phyloP scores from a whole-genome alignment of 2,888 invertebrate genomes.

The Corythucha ciliata region DNA sequence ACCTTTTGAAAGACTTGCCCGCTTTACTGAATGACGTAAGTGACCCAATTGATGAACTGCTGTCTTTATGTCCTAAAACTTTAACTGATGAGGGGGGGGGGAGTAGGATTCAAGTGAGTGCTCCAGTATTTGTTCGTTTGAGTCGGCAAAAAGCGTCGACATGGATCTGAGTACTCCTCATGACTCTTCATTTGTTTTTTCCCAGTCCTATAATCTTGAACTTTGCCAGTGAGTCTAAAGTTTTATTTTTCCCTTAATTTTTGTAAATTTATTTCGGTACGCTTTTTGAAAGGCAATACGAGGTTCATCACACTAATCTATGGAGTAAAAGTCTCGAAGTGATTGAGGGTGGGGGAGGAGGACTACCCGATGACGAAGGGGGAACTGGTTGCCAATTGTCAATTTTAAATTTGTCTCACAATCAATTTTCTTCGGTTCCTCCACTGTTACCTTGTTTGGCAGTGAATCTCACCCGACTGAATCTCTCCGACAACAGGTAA shows the following conservation, averaged over 20 bases:
- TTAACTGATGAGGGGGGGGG: neutral
- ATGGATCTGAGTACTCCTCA: slow-evolving; percentile 30
- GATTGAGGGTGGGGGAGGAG: slow-evolving; percentile 56
- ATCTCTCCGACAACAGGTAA: slow-evolving; percentile 78
- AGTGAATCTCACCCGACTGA: slow-evolving; percentile 73
- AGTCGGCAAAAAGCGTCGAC: slow-evolving; percentile 41
- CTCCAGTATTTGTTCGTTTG: slow-evolving; percentile 35
- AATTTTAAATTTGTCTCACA: slow-evolving; percentile 79
- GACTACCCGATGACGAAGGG: slow-evolving; percentile 48
- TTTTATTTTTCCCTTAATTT: no score
- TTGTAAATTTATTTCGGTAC: neutral
- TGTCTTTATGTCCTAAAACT: neutral
- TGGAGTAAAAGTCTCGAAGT: slow-evolving; percentile 59
- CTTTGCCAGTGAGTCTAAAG: no score
- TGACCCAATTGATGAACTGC: neutral
- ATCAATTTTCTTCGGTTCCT: slow-evolving; percentile 80
- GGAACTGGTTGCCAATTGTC: slow-evolving; percentile 47
- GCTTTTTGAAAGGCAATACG: slow-evolving; percentile 41
- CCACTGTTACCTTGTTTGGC: slow-evolving; percentile 82
- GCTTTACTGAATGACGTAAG: slow-evolving; percentile 34
- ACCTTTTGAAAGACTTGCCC: slow-evolving; percentile 67
- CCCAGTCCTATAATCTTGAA: no score
- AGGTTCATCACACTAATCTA: slow-evolving; percentile 64
- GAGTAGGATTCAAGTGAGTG: slow-evolving; percentile 32
- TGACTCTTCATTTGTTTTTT: no score